phyloP scores from a whole-genome alignment of 2,888 invertebrate species.

The Caenorhabditis sp. region DNA sequence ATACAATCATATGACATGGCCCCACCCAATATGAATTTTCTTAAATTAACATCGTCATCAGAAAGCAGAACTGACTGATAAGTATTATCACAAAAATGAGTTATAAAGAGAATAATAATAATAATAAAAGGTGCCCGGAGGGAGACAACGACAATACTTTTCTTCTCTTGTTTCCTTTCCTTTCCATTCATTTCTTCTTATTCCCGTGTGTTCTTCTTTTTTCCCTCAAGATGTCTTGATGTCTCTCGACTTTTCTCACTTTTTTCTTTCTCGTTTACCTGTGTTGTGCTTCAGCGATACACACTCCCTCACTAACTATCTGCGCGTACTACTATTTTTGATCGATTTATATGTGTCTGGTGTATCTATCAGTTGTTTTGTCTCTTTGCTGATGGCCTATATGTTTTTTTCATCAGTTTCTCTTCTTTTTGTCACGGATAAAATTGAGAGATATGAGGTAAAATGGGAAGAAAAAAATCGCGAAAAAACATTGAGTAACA shows the following conservation, averaged over 20 bases:
- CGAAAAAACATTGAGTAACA: not conserved
- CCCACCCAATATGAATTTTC: not conserved
- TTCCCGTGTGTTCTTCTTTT: not conserved
- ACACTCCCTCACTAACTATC: not conserved
- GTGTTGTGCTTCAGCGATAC: not conserved
- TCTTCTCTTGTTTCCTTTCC: too few species aligned
- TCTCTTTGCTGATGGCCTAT: not conserved
- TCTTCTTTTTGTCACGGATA: not conserved
- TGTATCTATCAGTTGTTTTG: conserved; percentile 1
- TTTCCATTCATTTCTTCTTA: not conserved
- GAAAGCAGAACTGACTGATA: not conserved
- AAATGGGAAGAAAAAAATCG: not conserved
- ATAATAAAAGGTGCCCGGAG: not conserved
- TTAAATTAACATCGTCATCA: not conserved
- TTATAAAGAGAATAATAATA: not conserved
- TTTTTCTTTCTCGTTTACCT: not conserved
- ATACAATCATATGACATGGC: not conserved
- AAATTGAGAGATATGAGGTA: not conserved
- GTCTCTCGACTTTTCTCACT: not conserved
- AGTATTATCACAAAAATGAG: not conserved
- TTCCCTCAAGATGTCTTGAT: not conserved
- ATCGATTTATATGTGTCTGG: not conserved
- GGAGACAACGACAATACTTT: not conserved
- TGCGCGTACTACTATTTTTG: not conserved
- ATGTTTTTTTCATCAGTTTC: not conserved